Percentiles rank a stretch among this genome's conserved stretches.
phyloP scores from a whole-genome alignment of 2,888 invertebrate species.

The Gibbula magus region DNA sequence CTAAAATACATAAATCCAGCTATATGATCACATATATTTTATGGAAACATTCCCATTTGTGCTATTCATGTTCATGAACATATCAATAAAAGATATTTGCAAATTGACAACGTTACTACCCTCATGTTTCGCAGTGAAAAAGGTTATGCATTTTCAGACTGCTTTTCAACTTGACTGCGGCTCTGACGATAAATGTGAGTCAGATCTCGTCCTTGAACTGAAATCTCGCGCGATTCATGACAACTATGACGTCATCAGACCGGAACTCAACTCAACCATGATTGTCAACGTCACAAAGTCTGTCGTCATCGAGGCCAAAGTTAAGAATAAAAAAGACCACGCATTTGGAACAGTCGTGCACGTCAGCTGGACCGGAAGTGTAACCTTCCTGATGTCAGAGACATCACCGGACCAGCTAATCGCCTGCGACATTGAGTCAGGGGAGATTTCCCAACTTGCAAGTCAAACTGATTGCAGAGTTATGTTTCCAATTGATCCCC shows the following conservation, averaged over 20 bases:
- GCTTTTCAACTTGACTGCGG: conserved; percentile 21
- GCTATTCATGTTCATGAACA: too few relatives aligned
- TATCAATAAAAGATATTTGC: background rate
- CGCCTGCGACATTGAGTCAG: background rate
- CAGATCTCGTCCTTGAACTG: background rate
- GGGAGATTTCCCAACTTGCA: background rate
- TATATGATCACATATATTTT: too few relatives aligned
- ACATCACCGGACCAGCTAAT: background rate
- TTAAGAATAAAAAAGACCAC: conserved; percentile 1
- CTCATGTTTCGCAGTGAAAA: background rate
- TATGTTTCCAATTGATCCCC: background rate
- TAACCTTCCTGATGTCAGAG: background rate
- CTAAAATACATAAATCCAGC: too few relatives aligned
- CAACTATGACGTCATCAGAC: background rate
- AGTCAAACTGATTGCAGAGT: background rate
- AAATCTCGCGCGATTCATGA: background rate
- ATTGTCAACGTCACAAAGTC: conserved; percentile 6
- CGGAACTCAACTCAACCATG: background rate
- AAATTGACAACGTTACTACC: background rate
- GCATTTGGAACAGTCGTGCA: conserved; percentile 5
- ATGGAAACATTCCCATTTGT: too few relatives aligned
- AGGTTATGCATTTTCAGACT: conserved; percentile 10
- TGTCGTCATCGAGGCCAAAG: background rate
- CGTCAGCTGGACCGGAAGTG: conserved; percentile 1
- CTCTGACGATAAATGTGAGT: background rate